Evolutionary conservation across 35 echinoderm and acorn worm species (phyloP), one percentile per base, ranked within the genome.

Genomic region (Diadema setosum): DNA sequence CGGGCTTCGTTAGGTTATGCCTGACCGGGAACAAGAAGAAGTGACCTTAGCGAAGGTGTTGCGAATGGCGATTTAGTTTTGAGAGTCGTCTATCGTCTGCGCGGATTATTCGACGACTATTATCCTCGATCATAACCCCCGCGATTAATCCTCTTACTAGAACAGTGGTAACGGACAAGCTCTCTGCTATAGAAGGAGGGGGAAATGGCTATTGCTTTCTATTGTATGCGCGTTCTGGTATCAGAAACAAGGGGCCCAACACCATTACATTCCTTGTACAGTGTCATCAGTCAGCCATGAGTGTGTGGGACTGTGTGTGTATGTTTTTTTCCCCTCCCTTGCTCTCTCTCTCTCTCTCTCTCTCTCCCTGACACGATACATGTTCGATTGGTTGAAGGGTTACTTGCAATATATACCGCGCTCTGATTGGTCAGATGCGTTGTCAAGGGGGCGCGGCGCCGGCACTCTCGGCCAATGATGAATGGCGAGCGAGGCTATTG

Each of bases 381-480:
- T 41, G 37, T 78, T 42, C 73, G 73, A 78, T 78, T 78, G 73
- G 73, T 44, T 32, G 35, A 39, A n/a, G 73, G 24, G 73, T 41
- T 78, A 17, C 37, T 18, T n/a, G 39, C 44, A n/a, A 78, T 78
- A 41, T 41, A 78, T 78, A 78, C 9, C 37, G 35, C 16, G 2
- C 37, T 41, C 35, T 44, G 37, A 78, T 78, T 44, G 73, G 73
- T 18, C 6, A 41, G 0, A 5, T 44, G 36, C 9, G 35, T 21
- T 9, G 12, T n/a, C 15, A 18, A 6, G 73, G 2, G 73, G 73
- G 73, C 73, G 73, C 14, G 39, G 35, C 37, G 73, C 73, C 37
- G 40, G 11, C n/a, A 78, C 73, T 78, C 73, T 78, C 73, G 73
- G 24, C 73, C 73, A 78, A 78, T 78, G 73, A 78, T 78, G 37